phyloP scores from a whole-genome alignment of 2,113 vertebrate genomes.

The Bombycilla garrulus region DNA sequence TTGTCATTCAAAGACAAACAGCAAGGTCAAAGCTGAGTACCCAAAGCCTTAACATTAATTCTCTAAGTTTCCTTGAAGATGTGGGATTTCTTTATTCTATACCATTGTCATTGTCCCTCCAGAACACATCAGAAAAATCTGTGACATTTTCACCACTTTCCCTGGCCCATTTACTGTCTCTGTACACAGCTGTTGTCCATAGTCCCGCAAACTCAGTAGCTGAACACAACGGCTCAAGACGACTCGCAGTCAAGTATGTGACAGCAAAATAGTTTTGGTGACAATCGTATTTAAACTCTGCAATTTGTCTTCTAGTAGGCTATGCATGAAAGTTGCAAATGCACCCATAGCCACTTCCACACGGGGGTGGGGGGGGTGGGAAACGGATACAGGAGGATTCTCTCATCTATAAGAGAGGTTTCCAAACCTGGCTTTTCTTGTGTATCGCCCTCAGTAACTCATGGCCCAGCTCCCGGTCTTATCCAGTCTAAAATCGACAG shows the following conservation, averaged over 20 bases:
- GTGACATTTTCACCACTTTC: neutral
- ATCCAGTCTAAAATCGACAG: neutral
- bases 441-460: neutral
- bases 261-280: neutral
- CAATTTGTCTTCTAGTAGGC: neutral
- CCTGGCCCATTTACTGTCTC: neutral
- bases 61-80: neutral
- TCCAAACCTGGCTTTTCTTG: neutral
- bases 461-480: neutral
- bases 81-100: neutral
- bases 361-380: fast-evolving
- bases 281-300: neutral
- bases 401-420: neutral
- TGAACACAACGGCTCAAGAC: neutral
- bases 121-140: neutral
- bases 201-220: neutral
- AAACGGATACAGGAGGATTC: neutral
- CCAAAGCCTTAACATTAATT: neutral
- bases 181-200: neutral
- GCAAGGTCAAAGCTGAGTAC: neutral
- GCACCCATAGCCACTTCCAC: neutral
- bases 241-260: neutral
- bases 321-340: neutral
- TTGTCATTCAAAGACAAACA: neutral
- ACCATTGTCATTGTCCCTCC: neutral